Evolutionary conservation across 1,140 invertebrate species (phyloP), one percentile per base, ranked within the genome.

Genomic region (Camponotus floridanus): DNA sequence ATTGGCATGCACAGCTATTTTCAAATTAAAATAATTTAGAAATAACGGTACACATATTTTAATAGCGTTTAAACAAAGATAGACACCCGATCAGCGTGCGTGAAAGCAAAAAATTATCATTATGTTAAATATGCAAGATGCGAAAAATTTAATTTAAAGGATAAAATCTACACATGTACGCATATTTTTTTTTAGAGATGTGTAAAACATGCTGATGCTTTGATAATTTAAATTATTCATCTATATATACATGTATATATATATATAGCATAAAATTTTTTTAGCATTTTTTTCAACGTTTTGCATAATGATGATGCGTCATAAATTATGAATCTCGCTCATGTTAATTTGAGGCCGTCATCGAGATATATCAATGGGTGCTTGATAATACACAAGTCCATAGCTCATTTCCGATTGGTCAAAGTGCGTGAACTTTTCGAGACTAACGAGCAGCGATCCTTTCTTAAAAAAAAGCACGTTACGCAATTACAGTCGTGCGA

Each of bases 371-470:
- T 42, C 15, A 62, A 15, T 31, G 15, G 7, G 8, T 76, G 76
- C 26, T 65, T 18, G 31, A 79, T 68, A 68, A 26, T 13, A 31
- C n/a, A 2, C 6, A 55, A 15, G 1, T 4, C 31, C n/a, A 31
- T 70, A 15, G 1, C 5, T 33, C n/a, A 31, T 70, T 51, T 33
- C 26, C 21, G 48, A 61, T 42, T 55, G 76, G 55, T 70, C 78
- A 80, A 80, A 80, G 78, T 80, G 15, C 78, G 9, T 13, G 76
- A 70, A 70, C 76, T 55, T 80, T 7, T 62, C 64, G 36, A 80
- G 42, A 21, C 15, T 55, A 78, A 78, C 45, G 45, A 57, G 76
- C 64, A 70, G 21, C 11, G 45, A 39, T 68, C 36, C 2, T 4
- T 70, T 51, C 11, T 57, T 13, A 9, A 68, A 70, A 68, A 68